Evolutionary conservation across 2,113 vertebrate species (phyloP), one percentile per base, ranked within the genome.

Genomic region (Cercocebus atys): DNA sequence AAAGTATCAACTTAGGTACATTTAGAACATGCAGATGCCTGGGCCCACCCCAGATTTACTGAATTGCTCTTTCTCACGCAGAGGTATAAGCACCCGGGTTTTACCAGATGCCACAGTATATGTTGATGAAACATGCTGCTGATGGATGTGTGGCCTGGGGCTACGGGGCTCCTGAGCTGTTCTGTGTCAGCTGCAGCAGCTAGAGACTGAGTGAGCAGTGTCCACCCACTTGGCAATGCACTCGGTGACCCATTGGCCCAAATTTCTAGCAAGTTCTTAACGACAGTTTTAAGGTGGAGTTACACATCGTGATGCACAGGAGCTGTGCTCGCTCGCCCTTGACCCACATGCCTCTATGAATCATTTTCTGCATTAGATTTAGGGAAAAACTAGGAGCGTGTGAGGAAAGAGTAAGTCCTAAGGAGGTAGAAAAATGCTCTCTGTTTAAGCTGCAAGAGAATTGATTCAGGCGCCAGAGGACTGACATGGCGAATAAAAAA

Each of bases 81-180:
- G 38, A 68, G 35, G 43, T 13, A 1, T 20, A 23, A 72, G 35
- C 17, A 6, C 25, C 47, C 20, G 2, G 27, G 6, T 38, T 86
- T 72, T 43, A 2, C 50, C 59, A 32, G 68, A 8, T 72, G 38
- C 76, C n/a, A 2, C 12, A 40, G 11, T 43, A 0, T 8, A 0
- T 17, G 10, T 8, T 35, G 64, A 40, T 47, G 52, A 73, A 38
- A 27, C 35, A 18, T 4, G 57, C 57, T 70, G 11, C 9, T 12
- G 52, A 22, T 2, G 2, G 3, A 18, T 18, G 13, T 27, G 6
- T 22, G 30, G 5, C 38, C 35, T 22, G 32, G n/a, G 1, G 2
- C 45, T 43, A 0, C 1, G 7, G 30, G 17, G 50, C 16, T 61
- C 50, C 73, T 0, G 4, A n/a, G 64, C 32, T 8, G 8, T 57